These are phyloP conservation scores for Luehdorfia chinensis DNA, from an alignment of 1,140 invertebrate genomes.

Conservation along the genomic window DNA sequence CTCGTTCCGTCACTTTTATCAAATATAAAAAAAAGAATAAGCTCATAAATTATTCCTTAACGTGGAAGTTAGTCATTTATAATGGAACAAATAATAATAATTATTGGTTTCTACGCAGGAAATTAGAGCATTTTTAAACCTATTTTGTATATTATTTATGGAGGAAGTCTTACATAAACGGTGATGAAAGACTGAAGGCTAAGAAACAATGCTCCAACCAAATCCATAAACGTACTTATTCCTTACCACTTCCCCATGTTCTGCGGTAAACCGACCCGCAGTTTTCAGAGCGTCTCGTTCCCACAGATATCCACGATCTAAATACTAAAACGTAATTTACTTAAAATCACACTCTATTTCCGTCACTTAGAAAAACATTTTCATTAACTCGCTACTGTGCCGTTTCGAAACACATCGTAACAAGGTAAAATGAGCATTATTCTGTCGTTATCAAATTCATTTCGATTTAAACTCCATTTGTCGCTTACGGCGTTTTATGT, in stretches of 20 bases:
- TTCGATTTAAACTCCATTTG: slow-evolving; percentile 12
- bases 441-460: neutral
- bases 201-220: slow-evolving; percentile 14
- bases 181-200: too few species aligned
- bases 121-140: too few species aligned
- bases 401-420: slow-evolving; percentile 2
- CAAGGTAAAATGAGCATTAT: slow-evolving; percentile 8
- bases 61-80: too few species aligned
- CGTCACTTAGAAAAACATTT: slow-evolving; percentile 20
- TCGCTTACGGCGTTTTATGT: slow-evolving; percentile 18
- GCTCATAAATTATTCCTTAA: too few species aligned
- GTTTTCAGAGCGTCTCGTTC: slow-evolving; percentile 51
- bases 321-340: slow-evolving; percentile 17
- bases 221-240: slow-evolving; percentile 14
- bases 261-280: slow-evolving; percentile 24
- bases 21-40: too few species aligned
- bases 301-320: slow-evolving; percentile 35
- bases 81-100: too few species aligned
- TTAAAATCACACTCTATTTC: slow-evolving; percentile 23
- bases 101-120: too few species aligned
- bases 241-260: slow-evolving; percentile 13
- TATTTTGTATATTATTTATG: too few species aligned
- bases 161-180: too few species aligned
- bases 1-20: too few species aligned
- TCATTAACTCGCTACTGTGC: slow-evolving; percentile 17